Base-by-base conservation (phyloP, 2,888 invertebrate species). In the Ophonus ardosiacus region DNA sequence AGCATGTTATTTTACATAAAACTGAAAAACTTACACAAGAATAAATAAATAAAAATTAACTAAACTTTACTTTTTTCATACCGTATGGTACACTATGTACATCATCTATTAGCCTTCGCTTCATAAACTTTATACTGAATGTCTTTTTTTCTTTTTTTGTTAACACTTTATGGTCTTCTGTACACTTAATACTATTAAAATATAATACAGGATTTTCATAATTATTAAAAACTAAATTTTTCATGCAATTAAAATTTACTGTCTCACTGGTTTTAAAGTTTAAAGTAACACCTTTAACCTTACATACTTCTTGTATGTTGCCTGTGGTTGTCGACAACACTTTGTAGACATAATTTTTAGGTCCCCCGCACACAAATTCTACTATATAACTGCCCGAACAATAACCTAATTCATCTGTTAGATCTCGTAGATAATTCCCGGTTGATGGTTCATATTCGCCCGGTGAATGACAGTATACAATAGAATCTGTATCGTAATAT, bases 401-500 rank as follows among this genome's bases (percentile, higher is more conserved):
- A 81, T 88, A 87, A 10, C 86, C 79, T 0, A 89, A 79, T 83
- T 90, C 90, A 85, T 89, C 87, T 0, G 89, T 90, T 80, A 89
- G 86, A 84, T 89, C 89, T 1, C 90, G 91, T 0, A 90, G 74
- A 86, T 87, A 89, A 40, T 88, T 87, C 1, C 90, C 90, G 0
- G 87, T 85, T 7, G 87, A 86, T 8, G 88, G 88, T n/a, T 87
- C 86, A 63, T 86, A 86, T 59, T 83, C 86, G 21, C 81, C 84
- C 78, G 18, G 68, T 10, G 21, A 24, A 68, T 86, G 17, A 18
- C 86, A 15, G n/a, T 85, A 90, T 51, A 91, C 89, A 4, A 90
- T 87, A 2, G 88, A 88, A 84, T 91, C 90, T 0, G 91, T 91
- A 79, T 91, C 90, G 56, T 86, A 90, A 86, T 91, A 90, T 4